These are phyloP conservation scores for Zapus hudsonius DNA, from an alignment of 2,113 vertebrate genomes.

Conservation along the genomic window DNA sequence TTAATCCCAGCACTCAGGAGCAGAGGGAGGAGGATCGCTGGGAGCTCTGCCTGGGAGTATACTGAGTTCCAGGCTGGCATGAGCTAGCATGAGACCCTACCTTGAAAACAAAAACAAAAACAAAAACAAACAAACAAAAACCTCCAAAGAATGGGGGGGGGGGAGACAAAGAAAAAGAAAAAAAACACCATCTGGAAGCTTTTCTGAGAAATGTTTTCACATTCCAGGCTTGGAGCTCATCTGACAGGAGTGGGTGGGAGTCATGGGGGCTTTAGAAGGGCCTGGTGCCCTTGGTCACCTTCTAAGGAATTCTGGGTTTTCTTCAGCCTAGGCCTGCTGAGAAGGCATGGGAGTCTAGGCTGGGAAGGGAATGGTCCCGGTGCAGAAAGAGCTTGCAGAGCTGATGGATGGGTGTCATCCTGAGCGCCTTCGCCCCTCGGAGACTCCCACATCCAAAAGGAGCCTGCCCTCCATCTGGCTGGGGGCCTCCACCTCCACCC, in stretches of 20 bases:
- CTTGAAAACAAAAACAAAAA: not conserved
- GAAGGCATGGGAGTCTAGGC: not conserved
- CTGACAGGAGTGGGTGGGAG: not conserved
- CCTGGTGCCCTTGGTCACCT: not conserved
- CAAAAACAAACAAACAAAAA: too few relatives aligned
- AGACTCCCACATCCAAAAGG: too few relatives aligned
- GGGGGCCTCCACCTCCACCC: not conserved
- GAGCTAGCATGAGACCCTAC: too few relatives aligned
- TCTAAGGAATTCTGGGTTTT: not conserved
- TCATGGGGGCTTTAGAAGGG: not conserved
- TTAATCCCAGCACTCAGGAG: too few relatives aligned
- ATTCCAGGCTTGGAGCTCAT: not conserved
- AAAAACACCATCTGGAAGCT: not conserved
- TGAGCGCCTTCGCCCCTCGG: too few relatives aligned
- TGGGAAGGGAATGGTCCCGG: not conserved
- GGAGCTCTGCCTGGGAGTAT: too few relatives aligned
- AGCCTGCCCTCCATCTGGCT: not conserved
- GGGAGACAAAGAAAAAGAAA: not conserved
- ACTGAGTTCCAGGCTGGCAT: too few relatives aligned
- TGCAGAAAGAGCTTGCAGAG: not conserved
- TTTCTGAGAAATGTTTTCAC: slow-evolving; percentile 31
- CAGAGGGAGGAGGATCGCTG: too few relatives aligned
- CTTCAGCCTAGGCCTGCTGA: not conserved
- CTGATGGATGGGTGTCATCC: not conserved
- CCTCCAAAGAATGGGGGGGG: not conserved